Conservation (phyloP, 2,113 vertebrate genomes). For the Ctenodactylus gundi region DNA sequence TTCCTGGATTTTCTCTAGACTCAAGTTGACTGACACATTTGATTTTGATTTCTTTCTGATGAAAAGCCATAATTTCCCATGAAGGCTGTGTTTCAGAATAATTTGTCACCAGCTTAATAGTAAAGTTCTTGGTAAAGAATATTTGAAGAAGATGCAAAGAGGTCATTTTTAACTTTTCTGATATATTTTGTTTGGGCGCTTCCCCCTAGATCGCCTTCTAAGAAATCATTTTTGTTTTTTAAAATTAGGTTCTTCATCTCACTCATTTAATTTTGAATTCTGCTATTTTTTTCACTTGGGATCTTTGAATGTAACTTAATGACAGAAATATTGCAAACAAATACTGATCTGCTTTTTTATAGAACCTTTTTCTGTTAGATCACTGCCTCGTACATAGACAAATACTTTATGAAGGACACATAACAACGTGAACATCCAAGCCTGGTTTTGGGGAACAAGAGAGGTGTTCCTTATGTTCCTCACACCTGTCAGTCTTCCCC, state of each 20-base stretch:
- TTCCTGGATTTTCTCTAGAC: background rate
- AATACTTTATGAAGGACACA: background rate
- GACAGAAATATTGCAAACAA: background rate
- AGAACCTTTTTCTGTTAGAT: background rate
- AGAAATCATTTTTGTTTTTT: background rate
- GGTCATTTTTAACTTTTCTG: background rate
- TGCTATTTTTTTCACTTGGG: background rate
- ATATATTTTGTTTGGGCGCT: constrained; percentile 30
- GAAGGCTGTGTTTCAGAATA: background rate
- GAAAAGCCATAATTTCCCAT: background rate
- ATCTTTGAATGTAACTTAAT: background rate
- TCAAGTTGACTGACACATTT: background rate
- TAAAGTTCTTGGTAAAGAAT: background rate
- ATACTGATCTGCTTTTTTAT: background rate
- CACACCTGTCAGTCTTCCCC: background rate
- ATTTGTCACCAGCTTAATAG: background rate
- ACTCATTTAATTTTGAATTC: background rate
- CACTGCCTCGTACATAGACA: background rate
- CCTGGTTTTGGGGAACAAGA: background rate
- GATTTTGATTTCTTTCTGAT: constrained; percentile 9
- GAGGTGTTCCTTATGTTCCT: rapidly evolving
- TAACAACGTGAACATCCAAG: background rate
- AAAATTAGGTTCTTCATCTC: background rate
- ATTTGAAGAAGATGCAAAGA: background rate
- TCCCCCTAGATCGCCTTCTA: background rate